Evolutionary conservation across 2,797 vertebrate genomes (phyloP).

Genomic region (Philypnodon macrostomus): DNA sequence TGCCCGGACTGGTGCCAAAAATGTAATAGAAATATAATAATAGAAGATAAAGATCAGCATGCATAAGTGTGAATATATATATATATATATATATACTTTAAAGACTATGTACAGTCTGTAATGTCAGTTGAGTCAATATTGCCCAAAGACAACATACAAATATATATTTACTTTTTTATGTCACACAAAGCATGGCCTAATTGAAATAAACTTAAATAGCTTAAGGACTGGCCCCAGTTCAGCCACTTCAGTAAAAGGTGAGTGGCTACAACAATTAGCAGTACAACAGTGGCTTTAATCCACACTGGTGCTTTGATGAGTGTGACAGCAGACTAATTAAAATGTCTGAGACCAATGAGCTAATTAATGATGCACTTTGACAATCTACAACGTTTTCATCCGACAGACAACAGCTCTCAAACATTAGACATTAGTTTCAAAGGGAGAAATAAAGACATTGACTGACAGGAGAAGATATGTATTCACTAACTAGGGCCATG

Average conservation of each 20-base stretch:
- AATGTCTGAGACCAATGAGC: conserved; percentile 44
- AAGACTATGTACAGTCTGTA: too few relatives aligned
- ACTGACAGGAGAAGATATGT: too few relatives aligned
- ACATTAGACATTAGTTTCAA: too few relatives aligned
- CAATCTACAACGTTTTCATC: conserved; percentile 20
- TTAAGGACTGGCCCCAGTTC: conserved; percentile 2
- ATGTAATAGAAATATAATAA: too few relatives aligned
- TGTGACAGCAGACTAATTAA: conserved; percentile 58
- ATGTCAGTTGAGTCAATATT: too few relatives aligned
- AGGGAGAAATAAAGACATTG: too few relatives aligned
- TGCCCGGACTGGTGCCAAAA: too few relatives aligned
- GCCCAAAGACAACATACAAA: too few relatives aligned
- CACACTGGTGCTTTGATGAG: conserved; percentile 25
- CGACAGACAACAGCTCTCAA: conserved; percentile 22
- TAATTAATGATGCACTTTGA: conserved; percentile 56
- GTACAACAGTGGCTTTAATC: conserved; percentile 35
- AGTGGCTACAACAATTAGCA: conserved; percentile 24
- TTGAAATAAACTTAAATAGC: conserved; percentile 43
- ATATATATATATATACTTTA: too few relatives aligned
- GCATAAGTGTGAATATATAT: too few relatives aligned
- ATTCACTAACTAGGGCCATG: too few relatives aligned
- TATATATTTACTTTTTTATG: conserved; percentile 31
- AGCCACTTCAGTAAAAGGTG: conserved; percentile 28
- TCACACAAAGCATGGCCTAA: conserved; percentile 34
- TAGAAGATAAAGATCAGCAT: too few relatives aligned